Percentiles rank a stretch among this genome's conserved stretches.
phyloP scores from a whole-genome alignment of 2,888 invertebrate species.

The Amiota minor region DNA sequence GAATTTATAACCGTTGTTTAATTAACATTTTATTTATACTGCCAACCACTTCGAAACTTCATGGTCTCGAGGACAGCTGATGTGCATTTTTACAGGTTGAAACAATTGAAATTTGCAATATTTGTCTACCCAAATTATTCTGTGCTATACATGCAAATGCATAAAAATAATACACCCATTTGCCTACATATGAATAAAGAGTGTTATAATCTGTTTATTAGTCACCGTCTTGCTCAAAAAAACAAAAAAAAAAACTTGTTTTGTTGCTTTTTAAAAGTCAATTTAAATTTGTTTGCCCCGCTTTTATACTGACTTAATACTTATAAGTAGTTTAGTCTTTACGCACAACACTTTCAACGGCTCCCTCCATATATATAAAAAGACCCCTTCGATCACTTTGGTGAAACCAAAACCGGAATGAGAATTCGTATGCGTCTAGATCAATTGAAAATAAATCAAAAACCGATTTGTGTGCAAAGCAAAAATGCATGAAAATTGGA shows the following conservation, averaged over 20 bases:
- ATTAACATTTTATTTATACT: no score
- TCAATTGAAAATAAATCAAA: slow-evolving; percentile 49
- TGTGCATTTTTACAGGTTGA: no score
- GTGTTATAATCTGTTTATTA: slow-evolving; percentile 60
- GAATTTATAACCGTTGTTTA: no score
- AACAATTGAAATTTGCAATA: no score
- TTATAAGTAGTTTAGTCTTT: slow-evolving; percentile 59
- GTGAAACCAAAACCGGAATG: slow-evolving; percentile 9
- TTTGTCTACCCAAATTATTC: no score
- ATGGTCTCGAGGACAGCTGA: no score
- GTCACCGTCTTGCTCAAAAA: slow-evolving; percentile 47
- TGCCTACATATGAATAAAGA: no score
- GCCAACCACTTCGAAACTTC: no score
- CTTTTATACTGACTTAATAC: slow-evolving; percentile 38
- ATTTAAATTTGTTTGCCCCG: not conserved
- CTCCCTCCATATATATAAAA: slow-evolving; percentile 14
- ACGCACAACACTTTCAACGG: slow-evolving; percentile 4
- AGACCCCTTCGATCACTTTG: slow-evolving; percentile 1
- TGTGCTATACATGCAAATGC: no score
- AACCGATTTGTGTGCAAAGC: slow-evolving; percentile 50
- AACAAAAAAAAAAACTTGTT: not conserved
- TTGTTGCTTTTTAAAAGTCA: slow-evolving; percentile 24
- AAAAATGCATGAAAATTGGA: slow-evolving; percentile 47
- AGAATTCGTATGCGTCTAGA: slow-evolving; percentile 36
- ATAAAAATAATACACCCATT: no score